Conservation (phyloP, 1,140 invertebrate genomes). For the Lethrus apterus region DNA sequence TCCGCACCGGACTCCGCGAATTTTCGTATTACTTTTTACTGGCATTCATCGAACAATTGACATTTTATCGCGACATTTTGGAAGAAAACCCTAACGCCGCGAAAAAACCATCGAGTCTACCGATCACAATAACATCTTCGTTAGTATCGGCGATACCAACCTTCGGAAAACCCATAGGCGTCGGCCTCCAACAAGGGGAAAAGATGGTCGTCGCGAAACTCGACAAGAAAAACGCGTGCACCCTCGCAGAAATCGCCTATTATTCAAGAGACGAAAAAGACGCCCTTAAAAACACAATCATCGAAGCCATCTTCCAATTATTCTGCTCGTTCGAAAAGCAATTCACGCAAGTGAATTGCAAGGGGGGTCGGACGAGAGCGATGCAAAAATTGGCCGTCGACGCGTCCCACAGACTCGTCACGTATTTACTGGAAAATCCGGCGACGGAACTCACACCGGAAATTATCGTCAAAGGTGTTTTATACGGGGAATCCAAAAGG, state of each 20-base stretch:
- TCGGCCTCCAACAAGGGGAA: neutral
- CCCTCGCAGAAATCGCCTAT: conserved; percentile 1
- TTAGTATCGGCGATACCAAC: neutral
- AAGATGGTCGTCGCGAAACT: neutral
- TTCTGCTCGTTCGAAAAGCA: conserved; percentile 4
- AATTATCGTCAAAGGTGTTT: neutral
- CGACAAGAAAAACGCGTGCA: neutral
- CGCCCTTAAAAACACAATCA: neutral
- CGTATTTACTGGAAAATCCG: neutral
- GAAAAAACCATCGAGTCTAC: neutral
- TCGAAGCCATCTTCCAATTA: neutral
- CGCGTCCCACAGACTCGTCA: neutral
- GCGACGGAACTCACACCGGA: neutral
- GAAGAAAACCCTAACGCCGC: neutral
- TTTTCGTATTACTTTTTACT: conserved; percentile 2
- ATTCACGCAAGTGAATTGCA: neutral
- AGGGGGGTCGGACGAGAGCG: neutral
- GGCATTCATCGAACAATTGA: conserved; percentile 4
- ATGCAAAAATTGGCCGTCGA: conserved; percentile 3
- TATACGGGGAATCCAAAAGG: neutral
- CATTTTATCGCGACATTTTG: neutral
- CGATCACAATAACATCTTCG: neutral
- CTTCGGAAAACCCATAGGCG: neutral
- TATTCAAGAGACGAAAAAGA: conserved; percentile 2
- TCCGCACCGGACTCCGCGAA: neutral